Base-by-base conservation (phyloP, 2,797 vertebrate species). In the Potorous gilbertii region DNA sequence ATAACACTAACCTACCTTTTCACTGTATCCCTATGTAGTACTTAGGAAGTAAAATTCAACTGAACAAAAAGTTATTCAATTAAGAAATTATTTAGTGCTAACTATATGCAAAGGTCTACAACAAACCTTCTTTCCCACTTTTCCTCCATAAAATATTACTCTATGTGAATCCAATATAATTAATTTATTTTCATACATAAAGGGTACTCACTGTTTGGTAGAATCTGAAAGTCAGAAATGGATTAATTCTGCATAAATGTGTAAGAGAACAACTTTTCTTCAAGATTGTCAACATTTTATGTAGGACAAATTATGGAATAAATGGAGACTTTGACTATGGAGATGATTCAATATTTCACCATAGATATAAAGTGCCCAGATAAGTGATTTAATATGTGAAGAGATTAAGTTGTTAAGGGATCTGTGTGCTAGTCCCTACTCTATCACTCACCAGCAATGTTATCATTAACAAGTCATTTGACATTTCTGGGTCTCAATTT, bases 161-260 rank as follows among this genome's bases (percentile, higher is more conserved):
- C n/a, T 94, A 55, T 52, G 28, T 92, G 34, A 94, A 46, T 94
- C 3, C 74, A 93, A 93, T 97, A 91, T 87, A 96, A 94, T 34
- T 74, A 74, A 74, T 40, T 40, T 74, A n/a, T n/a, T n/a, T 66
- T 66, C 13, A 10, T 34, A 5, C 34, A 74, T 74, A n/a, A 18
- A n/a, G 34, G 90, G 13, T 55, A 95, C 40, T 93, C 56, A 95
- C 40, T 93, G 28, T 74, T 28, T 93, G 81, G 16, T 57, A 89
- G 56, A 56, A 92, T 46, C 28, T 93, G 54, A 93, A 93, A 16
- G 9, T 12, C 90, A 50, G 5, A 93, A 54, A 2, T 92, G 66
- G 66, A 56, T 94, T 93, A 91, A 92, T 4, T 92, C 94, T 93
- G 94, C 95, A 62, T 91, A 90, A 96, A 89, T 92, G 40, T 93